Percentiles rank a stretch among this genome's conserved stretches.
Conservation (phyloP, 1,140 invertebrate species). For the Chymomyza costata region DNA sequence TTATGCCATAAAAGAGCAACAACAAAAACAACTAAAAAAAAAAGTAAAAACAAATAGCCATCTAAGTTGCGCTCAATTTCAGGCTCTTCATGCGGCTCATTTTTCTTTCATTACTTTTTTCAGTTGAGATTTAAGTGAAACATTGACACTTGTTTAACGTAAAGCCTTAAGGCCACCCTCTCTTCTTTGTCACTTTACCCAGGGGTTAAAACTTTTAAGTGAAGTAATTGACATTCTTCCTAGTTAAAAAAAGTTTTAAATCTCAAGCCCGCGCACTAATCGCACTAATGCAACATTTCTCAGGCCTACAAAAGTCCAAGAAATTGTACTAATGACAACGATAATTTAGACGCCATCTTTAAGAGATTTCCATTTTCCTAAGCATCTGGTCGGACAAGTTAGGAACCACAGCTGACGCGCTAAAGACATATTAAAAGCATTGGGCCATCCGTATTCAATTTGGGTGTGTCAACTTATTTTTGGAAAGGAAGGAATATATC, state of each 20-base stretch:
- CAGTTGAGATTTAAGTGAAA: conserved; percentile 55
- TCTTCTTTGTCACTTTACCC: not conserved
- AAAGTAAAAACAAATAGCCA: conserved; percentile 28
- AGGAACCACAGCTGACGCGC: conserved; percentile 26
- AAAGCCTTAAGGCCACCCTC: too few species aligned
- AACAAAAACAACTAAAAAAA: conserved; percentile 39
- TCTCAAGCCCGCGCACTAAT: conserved; percentile 4
- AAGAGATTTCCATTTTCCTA: conserved; percentile 9
- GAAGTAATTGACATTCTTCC: conserved; percentile 31
- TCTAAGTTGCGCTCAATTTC: conserved; percentile 50
- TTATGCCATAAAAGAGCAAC: conserved; percentile 54
- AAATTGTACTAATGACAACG: conserved; percentile 42
- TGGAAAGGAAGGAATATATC: too few species aligned
- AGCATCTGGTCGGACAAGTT: conserved; percentile 11
- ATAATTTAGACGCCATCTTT: conserved; percentile 46
- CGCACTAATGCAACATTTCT: not conserved
- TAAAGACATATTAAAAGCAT: conserved; percentile 37
- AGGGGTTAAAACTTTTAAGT: conserved; percentile 34
- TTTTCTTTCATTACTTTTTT: conserved; percentile 26
- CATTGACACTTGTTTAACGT: conserved; percentile 51
- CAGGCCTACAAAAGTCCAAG: not conserved
- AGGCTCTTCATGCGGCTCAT: conserved; percentile 30
- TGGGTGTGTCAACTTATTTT: too few species aligned
- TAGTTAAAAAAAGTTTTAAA: conserved; percentile 10
- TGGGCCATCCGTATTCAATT: too few species aligned